A percentile compares a stretch with the other conserved stretches of the same genome.
phyloP scores from a whole-genome alignment of 2,888 invertebrate genomes.

The Habrosyne pyritoides region DNA sequence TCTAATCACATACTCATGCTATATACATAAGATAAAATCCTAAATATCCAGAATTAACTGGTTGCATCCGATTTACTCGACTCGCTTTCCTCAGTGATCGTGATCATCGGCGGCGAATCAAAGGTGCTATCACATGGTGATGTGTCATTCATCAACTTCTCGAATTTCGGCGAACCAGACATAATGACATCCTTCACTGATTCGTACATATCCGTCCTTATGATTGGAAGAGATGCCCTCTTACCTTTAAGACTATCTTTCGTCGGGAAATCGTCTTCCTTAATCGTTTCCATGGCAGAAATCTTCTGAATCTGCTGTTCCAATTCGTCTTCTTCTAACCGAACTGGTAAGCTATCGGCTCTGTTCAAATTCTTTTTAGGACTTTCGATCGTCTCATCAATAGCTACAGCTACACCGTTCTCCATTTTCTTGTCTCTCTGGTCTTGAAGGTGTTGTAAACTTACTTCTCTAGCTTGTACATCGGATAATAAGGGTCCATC shows the following conservation, averaged over 20 bases:
- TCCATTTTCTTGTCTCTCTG: slow-evolving; percentile 66
- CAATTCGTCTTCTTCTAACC: slow-evolving; percentile 73
- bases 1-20: background rate
- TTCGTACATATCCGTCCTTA: slow-evolving; percentile 80
- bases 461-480: slow-evolving; percentile 74
- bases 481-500: slow-evolving; percentile 80
- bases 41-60: slow-evolving; percentile 60
- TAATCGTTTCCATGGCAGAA: slow-evolving; percentile 61
- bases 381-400: slow-evolving; percentile 64
- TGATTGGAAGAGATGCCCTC: slow-evolving; percentile 69
- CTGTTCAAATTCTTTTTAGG: slow-evolving; percentile 76
- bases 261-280: slow-evolving; percentile 64
- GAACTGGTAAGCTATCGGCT: slow-evolving; percentile 82
- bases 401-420: slow-evolving; percentile 66
- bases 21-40: background rate
- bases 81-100: slow-evolving; percentile 77
- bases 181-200: slow-evolving; percentile 82
- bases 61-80: slow-evolving; percentile 67
- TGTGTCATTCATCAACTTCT: slow-evolving; percentile 81
- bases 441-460: slow-evolving; percentile 72
- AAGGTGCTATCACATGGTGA: slow-evolving; percentile 65
- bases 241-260: slow-evolving; percentile 65
- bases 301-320: slow-evolving; percentile 40
- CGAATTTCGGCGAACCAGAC: slow-evolving; percentile 83
- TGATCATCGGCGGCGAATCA: slow-evolving; percentile 73